These are phyloP conservation scores for Dreissena polymorpha DNA, from an alignment of 1,140 invertebrate genomes.

Conservation along the genomic window DNA sequence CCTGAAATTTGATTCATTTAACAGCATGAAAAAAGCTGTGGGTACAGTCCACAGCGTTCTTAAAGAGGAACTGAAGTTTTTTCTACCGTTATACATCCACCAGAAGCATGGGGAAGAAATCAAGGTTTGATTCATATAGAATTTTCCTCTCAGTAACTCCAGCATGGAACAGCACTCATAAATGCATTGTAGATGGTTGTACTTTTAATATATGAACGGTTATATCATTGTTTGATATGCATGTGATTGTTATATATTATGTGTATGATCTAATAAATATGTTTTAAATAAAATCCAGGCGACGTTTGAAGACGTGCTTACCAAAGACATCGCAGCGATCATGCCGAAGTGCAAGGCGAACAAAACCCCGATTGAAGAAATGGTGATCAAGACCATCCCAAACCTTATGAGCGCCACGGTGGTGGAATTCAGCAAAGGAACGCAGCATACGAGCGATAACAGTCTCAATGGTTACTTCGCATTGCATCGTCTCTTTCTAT, in stretches of 20 bases:
- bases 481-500: slow-evolving; percentile 70
- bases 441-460: slow-evolving; percentile 74
- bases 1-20: slow-evolving; percentile 63
- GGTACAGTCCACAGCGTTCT: slow-evolving; percentile 70
- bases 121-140: too few relatives aligned
- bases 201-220: too few relatives aligned
- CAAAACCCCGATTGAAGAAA: slow-evolving; percentile 66
- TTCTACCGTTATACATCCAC: slow-evolving; percentile 71
- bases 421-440: slow-evolving; percentile 73
- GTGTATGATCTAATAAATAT: too few relatives aligned
- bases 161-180: too few relatives aligned
- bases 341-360: slow-evolving; percentile 66
- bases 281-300: too few relatives aligned
- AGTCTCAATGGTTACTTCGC: slow-evolving; percentile 71
- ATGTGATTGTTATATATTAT: too few relatives aligned
- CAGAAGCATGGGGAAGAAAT: slow-evolving; percentile 65
- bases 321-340: slow-evolving; percentile 59
- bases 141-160: too few relatives aligned
- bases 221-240: too few relatives aligned
- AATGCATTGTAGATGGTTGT: too few relatives aligned
- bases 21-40: slow-evolving; percentile 66
- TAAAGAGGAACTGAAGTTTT: slow-evolving; percentile 70
- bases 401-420: slow-evolving; percentile 73
- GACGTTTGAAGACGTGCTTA: slow-evolving; percentile 65
- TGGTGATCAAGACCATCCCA: slow-evolving; percentile 69